These are phyloP conservation scores for Lophochroa leadbeateri DNA, from an alignment of 2,113 vertebrate species.

Conservation along the genomic window DNA sequence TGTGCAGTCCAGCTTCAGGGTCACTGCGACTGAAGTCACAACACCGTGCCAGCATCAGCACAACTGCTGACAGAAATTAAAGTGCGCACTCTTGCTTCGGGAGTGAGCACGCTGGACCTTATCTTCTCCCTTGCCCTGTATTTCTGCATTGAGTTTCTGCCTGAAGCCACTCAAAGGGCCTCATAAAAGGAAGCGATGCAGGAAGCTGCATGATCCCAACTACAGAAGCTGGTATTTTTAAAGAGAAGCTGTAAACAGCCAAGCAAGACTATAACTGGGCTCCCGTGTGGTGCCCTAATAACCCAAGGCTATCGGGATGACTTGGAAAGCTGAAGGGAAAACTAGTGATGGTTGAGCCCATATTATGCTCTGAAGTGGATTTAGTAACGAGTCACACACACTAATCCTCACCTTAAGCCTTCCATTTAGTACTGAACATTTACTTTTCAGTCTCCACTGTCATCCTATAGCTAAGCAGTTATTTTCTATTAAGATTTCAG, in stretches of 20 bases:
- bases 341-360: background rate
- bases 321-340: background rate
- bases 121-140: background rate
- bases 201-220: background rate
- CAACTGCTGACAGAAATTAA: background rate
- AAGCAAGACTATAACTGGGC: background rate
- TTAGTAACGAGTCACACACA: background rate
- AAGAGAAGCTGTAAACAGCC: background rate
- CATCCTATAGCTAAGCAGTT: background rate
- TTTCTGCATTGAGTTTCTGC: background rate
- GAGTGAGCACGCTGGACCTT: background rate
- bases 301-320: background rate
- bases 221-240: background rate
- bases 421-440: background rate
- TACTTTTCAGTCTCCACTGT: background rate
- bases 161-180: background rate
- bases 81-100: background rate
- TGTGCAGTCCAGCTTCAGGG: background rate
- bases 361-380: background rate
- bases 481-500: background rate
- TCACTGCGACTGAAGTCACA: rapidly evolving
- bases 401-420: background rate
- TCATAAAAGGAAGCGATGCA: background rate
- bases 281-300: background rate
- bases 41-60: rapidly evolving